phyloP scores from a whole-genome alignment of 1,140 invertebrate species.

The Drosophila truncata region DNA sequence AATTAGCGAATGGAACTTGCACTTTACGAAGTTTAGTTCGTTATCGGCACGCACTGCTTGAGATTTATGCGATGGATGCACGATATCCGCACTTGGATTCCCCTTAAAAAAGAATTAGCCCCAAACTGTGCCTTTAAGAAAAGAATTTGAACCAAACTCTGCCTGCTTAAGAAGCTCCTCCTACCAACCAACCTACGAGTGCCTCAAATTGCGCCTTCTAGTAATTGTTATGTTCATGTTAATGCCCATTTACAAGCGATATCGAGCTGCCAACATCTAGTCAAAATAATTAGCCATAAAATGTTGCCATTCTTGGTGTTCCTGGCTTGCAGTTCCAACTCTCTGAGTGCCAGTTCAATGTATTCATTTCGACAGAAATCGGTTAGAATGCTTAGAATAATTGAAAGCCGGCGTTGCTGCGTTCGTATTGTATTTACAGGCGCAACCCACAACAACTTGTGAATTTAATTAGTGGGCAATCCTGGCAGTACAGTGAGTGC shows the following conservation, averaged over 20 bases:
- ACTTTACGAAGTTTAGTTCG: slow-evolving; percentile 43
- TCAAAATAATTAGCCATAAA: slow-evolving; percentile 25
- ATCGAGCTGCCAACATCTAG: slow-evolving; percentile 27
- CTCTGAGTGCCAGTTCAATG: background rate
- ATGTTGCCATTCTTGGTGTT: background rate
- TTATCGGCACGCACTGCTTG: slow-evolving; percentile 67
- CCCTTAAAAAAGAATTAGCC: no score
- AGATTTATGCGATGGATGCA: slow-evolving; percentile 67
- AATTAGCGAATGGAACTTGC: slow-evolving; percentile 63
- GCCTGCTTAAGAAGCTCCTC: no score
- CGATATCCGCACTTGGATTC: slow-evolving; percentile 38
- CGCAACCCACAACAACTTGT: background rate
- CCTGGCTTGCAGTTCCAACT: background rate
- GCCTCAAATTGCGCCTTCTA: no score
- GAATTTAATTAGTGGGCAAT: slow-evolving; percentile 13
- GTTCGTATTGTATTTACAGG: background rate
- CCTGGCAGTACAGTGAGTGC: background rate
- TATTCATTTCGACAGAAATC: background rate
- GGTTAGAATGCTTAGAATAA: background rate
- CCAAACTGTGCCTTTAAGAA: no score
- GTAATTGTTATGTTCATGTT: slow-evolving; percentile 34
- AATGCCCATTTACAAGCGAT: slow-evolving; percentile 21
- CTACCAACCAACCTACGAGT: no score
- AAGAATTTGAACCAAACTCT: no score
- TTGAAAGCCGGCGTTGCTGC: background rate